Evolutionary conservation across 2,888 invertebrate genomes (phyloP).

Genomic region (Agonopterix alstromeriana): DNA sequence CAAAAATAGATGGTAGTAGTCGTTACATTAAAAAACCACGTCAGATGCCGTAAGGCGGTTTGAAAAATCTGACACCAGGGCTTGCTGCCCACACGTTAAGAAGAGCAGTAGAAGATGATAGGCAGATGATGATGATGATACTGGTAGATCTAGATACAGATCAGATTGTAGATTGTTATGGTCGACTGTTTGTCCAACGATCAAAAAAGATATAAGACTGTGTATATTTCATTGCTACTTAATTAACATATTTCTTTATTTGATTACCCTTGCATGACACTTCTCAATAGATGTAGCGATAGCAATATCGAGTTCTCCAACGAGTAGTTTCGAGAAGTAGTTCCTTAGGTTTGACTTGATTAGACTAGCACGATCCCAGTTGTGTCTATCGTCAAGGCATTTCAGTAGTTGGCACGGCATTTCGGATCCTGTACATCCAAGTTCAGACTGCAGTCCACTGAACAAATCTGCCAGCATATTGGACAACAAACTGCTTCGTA

Average conservation of each 20-base stretch:
- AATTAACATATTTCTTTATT: background rate
- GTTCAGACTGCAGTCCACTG: slow-evolving; percentile 48
- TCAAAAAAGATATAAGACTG: too few relatives aligned
- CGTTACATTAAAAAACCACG: too few relatives aligned
- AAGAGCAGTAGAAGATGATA: too few relatives aligned
- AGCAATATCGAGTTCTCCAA: slow-evolving; percentile 59
- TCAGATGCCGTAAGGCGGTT: too few relatives aligned
- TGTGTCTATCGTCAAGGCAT: slow-evolving; percentile 61
- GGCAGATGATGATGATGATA: too few relatives aligned
- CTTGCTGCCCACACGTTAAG: too few relatives aligned
- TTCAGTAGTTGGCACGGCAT: slow-evolving; percentile 65
- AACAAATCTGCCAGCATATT: slow-evolving; percentile 51
- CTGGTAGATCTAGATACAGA: too few relatives aligned
- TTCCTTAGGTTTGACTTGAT: slow-evolving; percentile 46
- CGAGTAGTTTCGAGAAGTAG: slow-evolving; percentile 48
- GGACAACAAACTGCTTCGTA: slow-evolving; percentile 46
- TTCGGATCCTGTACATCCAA: slow-evolving; percentile 25
- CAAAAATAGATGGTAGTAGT: too few relatives aligned
- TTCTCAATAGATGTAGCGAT: slow-evolving; percentile 61
- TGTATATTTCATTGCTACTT: too few relatives aligned
- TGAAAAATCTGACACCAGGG: too few relatives aligned
- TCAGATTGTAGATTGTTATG: too few relatives aligned
- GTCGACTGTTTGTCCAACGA: too few relatives aligned
- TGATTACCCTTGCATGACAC: slow-evolving; percentile 54
- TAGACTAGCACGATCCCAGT: slow-evolving; percentile 49